A percentile compares a stretch with the other conserved stretches of the same genome.
Evolutionary conservation across 2,797 vertebrate species (phyloP).

Genomic region (Bufotes viridis): DNA sequence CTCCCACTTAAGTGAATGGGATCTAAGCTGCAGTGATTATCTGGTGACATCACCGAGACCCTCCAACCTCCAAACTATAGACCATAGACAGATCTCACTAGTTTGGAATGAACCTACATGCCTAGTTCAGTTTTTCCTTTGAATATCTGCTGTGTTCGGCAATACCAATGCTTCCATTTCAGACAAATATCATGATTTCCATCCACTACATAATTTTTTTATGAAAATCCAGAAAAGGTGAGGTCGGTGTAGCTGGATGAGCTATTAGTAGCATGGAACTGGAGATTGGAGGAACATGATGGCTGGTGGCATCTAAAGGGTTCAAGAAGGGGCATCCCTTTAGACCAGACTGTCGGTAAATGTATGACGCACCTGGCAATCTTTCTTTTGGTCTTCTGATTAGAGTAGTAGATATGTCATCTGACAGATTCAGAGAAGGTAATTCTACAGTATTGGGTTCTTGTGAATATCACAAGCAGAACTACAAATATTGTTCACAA

Average conservation of each 20-base stretch:
- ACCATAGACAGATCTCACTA: not conserved
- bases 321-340: not conserved
- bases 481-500: not conserved
- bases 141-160: not conserved
- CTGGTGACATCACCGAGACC: not conserved
- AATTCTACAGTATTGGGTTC: not conserved
- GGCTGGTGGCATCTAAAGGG: not conserved
- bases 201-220: constrained; percentile 10
- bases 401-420: not conserved
- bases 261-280: not conserved
- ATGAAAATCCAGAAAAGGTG: not conserved
- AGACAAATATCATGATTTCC: not conserved
- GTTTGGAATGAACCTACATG: not conserved
- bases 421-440: not conserved
- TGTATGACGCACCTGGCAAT: not conserved
- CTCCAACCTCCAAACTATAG: not conserved
- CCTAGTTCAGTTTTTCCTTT: not conserved
- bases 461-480: not conserved
- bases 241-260: not conserved
- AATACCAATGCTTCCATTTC: not conserved
- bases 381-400: not conserved
- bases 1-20: too few species aligned
- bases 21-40: too few species aligned
- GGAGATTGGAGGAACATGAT: not conserved
- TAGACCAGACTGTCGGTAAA: not conserved